phyloP scores from a whole-genome alignment of 2,888 invertebrate genomes.

The Gortyna flavago region DNA sequence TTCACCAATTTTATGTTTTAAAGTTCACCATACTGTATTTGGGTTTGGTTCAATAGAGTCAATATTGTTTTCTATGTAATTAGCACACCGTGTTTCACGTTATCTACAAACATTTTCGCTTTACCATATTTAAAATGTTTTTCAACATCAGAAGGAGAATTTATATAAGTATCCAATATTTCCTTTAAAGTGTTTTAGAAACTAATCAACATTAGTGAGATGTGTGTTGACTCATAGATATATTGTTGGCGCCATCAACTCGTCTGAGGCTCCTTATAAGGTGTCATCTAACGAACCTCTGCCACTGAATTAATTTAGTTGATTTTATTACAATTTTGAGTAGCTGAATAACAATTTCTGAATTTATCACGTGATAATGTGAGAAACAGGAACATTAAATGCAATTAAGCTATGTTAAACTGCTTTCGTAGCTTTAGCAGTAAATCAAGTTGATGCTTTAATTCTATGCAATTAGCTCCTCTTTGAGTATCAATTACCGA shows the following conservation, averaged over 20 bases:
- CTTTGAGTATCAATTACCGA: constrained; percentile 27
- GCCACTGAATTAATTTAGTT: constrained; percentile 64
- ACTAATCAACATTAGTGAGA: constrained; percentile 70
- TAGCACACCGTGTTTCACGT: constrained; percentile 11
- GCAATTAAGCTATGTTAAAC: constrained; percentile 11
- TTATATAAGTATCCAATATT: constrained; percentile 57
- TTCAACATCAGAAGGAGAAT: constrained; percentile 45
- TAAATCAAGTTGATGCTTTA: constrained; percentile 14
- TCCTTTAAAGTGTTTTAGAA: constrained; percentile 64
- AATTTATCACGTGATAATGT: constrained; percentile 43
- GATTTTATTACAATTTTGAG: constrained; percentile 66
- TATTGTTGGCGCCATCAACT: constrained; percentile 80
- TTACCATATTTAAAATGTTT: constrained; percentile 14
- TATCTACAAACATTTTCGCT: constrained; percentile 22
- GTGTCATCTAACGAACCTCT: constrained; percentile 71
- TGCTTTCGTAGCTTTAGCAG: constrained; percentile 3
- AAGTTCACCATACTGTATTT: constrained; percentile 67
- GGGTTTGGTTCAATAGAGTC: constrained; percentile 63
- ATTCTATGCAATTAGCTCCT: not conserved
- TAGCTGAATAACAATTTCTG: constrained; percentile 51
- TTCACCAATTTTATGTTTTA: too few relatives aligned
- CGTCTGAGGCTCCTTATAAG: constrained; percentile 73
- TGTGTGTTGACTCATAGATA: constrained; percentile 71
- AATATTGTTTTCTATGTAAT: constrained; percentile 18
- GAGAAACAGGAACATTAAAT: constrained; percentile 42